Evolutionary conservation across 2,797 vertebrate species (phyloP), one percentile per base, ranked within the genome.

Genomic region (Rallus crepitans): DNA sequence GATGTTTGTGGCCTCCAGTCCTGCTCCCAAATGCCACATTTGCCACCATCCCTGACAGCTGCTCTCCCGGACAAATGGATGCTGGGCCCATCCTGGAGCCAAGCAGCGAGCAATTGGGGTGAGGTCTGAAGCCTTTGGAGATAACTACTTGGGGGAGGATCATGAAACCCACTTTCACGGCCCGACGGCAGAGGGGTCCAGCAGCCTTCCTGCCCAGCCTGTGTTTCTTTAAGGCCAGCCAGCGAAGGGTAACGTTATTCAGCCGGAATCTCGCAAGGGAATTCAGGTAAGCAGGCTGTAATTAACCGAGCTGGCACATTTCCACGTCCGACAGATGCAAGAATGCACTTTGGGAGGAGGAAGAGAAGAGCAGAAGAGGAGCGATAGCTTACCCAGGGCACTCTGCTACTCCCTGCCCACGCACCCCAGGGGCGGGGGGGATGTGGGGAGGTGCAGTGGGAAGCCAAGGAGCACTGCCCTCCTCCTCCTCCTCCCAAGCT

Each of bases 281-380:
- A 84, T 88, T 93, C 94, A 98, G 96, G 94, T 95, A 95, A 95
- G 97, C 96, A 97, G 96, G 95, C 95, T 96, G 94, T 85, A 97
- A 97, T 98, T 97, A 97, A 93, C 63, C 12, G 10, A 63, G 78
- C 85, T 98, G 98, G 97, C 97, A 92, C 6, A 1, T 8, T 42
- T 94, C 97, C 93, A 55, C 52, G 16, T 21, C 68, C 15, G 9
- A 94, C 98, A 98, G 97, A 97, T 98, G 97, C 33, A 92, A 93
- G 95, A 96, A 55, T 88, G 82, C 81, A 94, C 59, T 55, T 91
- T 66, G 94, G 87, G 93, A 89, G 77, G 59, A 66, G 91, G 30
- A 65, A 75, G 66, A 70, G 77, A 42, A 90, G 47, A 81, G 69
- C 66, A 69, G 69, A 42, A 84, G 71, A 82, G 71, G 33, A 85